Conservation (phyloP, 2,888 invertebrate genomes). For the Blera fallax region DNA sequence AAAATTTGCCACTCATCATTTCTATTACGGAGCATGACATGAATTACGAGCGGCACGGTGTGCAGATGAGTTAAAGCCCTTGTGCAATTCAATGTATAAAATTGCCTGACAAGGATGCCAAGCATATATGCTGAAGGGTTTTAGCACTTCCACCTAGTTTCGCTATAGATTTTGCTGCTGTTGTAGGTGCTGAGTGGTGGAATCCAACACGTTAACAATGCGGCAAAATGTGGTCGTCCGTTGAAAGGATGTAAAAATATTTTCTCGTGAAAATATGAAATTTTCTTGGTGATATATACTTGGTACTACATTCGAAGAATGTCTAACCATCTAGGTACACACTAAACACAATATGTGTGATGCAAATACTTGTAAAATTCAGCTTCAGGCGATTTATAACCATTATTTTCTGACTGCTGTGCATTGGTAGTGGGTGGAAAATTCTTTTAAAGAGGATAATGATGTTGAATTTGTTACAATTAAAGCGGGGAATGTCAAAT, state of each 20-base stretch:
- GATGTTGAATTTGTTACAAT: neutral
- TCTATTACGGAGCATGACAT: slow-evolving; percentile 46
- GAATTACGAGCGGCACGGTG: slow-evolving; percentile 34
- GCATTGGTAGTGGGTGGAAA: neutral
- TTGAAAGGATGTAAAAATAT: slow-evolving; percentile 16
- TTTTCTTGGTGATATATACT: neutral
- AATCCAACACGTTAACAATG: slow-evolving; percentile 26
- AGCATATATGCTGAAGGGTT: neutral
- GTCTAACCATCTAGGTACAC: neutral
- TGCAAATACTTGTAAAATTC: neutral
- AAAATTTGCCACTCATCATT: slow-evolving; percentile 29
- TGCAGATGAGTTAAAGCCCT: slow-evolving; percentile 39
- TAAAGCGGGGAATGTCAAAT: neutral
- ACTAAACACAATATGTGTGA: neutral
- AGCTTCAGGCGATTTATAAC: slow-evolving; percentile 3
- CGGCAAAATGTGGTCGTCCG: neutral
- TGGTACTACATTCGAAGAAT: neutral
- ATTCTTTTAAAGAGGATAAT: slow-evolving; percentile 1
- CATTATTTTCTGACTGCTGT: neutral
- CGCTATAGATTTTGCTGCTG: slow-evolving; percentile 5
- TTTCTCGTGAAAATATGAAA: slow-evolving; percentile 19
- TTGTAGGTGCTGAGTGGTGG: slow-evolving; percentile 11
- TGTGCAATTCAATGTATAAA: slow-evolving; percentile 25
- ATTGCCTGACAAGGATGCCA: slow-evolving; percentile 7
- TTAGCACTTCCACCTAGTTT: slow-evolving; percentile 1